Evolutionary conservation across 2,888 invertebrate genomes (phyloP).

Genomic region (Villa cingulata): DNA sequence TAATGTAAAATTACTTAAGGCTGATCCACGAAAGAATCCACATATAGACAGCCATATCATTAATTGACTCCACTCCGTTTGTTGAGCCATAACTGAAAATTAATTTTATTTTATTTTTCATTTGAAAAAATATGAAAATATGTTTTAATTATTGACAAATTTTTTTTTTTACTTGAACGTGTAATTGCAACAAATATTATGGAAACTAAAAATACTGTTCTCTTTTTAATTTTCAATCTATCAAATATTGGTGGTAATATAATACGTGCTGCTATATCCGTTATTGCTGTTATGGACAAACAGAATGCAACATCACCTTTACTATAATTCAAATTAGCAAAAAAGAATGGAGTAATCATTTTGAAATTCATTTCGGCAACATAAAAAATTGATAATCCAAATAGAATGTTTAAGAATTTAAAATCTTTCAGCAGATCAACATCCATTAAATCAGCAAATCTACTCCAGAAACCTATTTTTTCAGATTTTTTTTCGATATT

Average conservation of each 20-base stretch:
- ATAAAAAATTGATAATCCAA: slow-evolving; percentile 59
- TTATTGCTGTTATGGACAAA: slow-evolving; percentile 58
- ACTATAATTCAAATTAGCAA: slow-evolving; percentile 46
- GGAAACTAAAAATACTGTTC: slow-evolving; percentile 57
- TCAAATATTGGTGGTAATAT: slow-evolving; percentile 63
- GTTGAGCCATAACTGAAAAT: slow-evolving; percentile 55
- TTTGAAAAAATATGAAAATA: neutral
- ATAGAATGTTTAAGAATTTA: slow-evolving; percentile 56
- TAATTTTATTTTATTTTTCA: neutral
- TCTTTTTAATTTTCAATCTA: slow-evolving; percentile 49
- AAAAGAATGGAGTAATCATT: slow-evolving; percentile 57
- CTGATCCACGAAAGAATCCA: slow-evolving; percentile 66
- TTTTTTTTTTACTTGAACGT: slow-evolving; percentile 45
- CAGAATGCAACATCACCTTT: slow-evolving; percentile 58
- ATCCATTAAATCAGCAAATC: slow-evolving; percentile 53
- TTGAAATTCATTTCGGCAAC: slow-evolving; percentile 63
- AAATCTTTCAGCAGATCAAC: slow-evolving; percentile 57
- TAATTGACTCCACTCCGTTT: slow-evolving; percentile 53
- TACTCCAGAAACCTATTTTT: slow-evolving; percentile 37
- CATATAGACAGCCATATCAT: slow-evolving; percentile 59
- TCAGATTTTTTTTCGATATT: slow-evolving; percentile 15
- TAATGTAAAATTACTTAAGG: slow-evolving; percentile 61
- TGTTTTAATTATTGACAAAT: neutral
- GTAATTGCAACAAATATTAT: slow-evolving; percentile 57
- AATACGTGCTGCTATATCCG: slow-evolving; percentile 59